Conservation (phyloP, 2,113 vertebrate genomes). For the Perognathus longimembris region DNA sequence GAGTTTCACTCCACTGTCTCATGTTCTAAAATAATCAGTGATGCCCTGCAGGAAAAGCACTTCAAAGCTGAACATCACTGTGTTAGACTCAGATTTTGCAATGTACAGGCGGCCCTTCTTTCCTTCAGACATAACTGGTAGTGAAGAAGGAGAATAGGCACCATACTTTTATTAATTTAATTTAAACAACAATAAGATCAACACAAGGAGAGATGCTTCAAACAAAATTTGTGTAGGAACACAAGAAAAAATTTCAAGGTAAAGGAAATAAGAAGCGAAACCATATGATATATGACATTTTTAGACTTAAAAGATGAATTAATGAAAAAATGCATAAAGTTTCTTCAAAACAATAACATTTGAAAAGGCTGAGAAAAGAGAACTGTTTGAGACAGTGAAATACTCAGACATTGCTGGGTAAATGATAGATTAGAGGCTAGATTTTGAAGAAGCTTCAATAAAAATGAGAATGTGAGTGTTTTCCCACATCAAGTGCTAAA, state of each 20-base stretch:
- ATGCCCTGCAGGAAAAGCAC: background rate
- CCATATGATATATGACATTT: background rate
- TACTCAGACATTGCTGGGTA: background rate
- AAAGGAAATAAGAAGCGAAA: background rate
- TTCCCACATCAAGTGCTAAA: background rate
- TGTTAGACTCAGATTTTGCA: background rate
- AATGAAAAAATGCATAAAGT: background rate
- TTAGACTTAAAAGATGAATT: background rate
- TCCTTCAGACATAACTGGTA: background rate
- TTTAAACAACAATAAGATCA: background rate
- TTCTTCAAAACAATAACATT: background rate
- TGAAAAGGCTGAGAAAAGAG: background rate
- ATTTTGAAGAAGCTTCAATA: background rate
- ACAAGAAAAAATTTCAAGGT: background rate
- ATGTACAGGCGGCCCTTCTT: background rate
- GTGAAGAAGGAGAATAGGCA: background rate
- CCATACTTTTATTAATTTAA: background rate
- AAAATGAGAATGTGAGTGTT: background rate
- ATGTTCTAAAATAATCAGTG: background rate
- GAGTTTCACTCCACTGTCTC: background rate
- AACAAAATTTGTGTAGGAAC: background rate
- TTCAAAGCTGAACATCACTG: background rate
- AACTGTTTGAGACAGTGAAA: background rate
- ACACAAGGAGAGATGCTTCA: background rate
- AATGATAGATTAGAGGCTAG: too few species aligned